phyloP scores from a whole-genome alignment of 2,888 invertebrate species.

The Dryadula phaetusa region DNA sequence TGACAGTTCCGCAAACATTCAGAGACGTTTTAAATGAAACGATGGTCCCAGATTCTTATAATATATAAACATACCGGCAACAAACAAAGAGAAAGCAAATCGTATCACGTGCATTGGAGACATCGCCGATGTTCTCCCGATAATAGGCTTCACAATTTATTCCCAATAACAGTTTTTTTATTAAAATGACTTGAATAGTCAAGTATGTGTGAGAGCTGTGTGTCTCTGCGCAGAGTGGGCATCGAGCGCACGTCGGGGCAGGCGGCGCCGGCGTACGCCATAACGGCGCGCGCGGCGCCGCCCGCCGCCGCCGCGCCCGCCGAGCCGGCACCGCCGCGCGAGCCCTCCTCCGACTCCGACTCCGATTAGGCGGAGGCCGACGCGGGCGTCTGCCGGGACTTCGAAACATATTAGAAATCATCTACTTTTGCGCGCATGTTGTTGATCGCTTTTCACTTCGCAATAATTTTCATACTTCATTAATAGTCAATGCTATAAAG shows the following conservation, averaged over 20 bases:
- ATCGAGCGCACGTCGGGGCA: constrained; percentile 90
- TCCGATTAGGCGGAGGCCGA: constrained; percentile 56
- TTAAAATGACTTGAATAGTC: not conserved
- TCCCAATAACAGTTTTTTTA: not conserved
- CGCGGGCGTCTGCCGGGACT: too few relatives aligned
- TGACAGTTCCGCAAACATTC: too few relatives aligned
- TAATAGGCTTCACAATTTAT: too few relatives aligned
- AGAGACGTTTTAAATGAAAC: too few relatives aligned
- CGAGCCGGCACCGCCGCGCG: constrained; percentile 54
- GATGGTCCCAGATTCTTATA: too few relatives aligned
- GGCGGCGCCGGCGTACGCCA: constrained; percentile 71
- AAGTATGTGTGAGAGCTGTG: too few relatives aligned
- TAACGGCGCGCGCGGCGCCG: constrained; percentile 56
- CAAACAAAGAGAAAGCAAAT: too few relatives aligned
- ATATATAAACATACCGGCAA: too few relatives aligned
- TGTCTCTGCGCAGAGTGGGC: constrained; percentile 85
- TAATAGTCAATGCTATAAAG: not conserved
- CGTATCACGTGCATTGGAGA: too few relatives aligned
- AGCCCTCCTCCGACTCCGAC: constrained; percentile 76
- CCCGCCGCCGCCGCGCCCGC: constrained; percentile 51
- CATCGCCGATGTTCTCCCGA: too few relatives aligned
- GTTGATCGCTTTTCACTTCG: not conserved
- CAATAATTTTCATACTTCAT: not conserved
- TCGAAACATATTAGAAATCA: not conserved
- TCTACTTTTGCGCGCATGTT: not conserved